Conservation (phyloP, 2,888 invertebrate species). For the Brassicogethes aeneus region DNA sequence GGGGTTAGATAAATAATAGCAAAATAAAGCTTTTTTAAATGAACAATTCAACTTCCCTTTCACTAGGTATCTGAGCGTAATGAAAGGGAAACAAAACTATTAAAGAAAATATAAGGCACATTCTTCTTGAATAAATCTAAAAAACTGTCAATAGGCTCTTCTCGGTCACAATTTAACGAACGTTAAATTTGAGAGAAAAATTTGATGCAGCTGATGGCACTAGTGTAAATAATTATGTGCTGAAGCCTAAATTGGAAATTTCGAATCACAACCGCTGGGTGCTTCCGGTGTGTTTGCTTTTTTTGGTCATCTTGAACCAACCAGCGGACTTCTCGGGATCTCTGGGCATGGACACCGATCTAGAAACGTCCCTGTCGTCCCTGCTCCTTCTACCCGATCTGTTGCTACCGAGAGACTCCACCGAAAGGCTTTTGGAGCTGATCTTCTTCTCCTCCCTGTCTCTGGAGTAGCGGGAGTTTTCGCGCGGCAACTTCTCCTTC, state of each 20-base stretch:
- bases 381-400: slow-evolving; percentile 26
- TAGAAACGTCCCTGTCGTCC: slow-evolving; percentile 44
- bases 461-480: slow-evolving; percentile 36
- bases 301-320: slow-evolving; percentile 58
- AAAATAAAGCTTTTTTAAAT: slow-evolving; percentile 7
- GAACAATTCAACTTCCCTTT: slow-evolving; percentile 31
- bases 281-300: slow-evolving; percentile 37
- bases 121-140: slow-evolving; percentile 10
- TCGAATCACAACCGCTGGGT: slow-evolving; percentile 32
- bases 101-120: slow-evolving; percentile 19
- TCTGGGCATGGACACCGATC: slow-evolving; percentile 65
- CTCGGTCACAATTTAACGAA: slow-evolving; percentile 32
- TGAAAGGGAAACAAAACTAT: slow-evolving; percentile 32
- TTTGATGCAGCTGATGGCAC: slow-evolving; percentile 24
- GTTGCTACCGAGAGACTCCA: slow-evolving; percentile 51
- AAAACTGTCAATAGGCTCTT: slow-evolving; percentile 21
- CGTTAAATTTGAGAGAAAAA: slow-evolving; percentile 33
- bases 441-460: slow-evolving; percentile 33
- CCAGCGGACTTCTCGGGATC: slow-evolving; percentile 63
- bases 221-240: slow-evolving; percentile 2
- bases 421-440: slow-evolving; percentile 50
- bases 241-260: neutral
- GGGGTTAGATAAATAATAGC: slow-evolving; percentile 10
- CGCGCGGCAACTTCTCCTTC: slow-evolving; percentile 41
- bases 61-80: slow-evolving; percentile 30